A percentile compares a stretch with the other conserved stretches of the same genome.
These are phyloP conservation scores for Neoseiulus cucumeris DNA, from an alignment of 1,140 invertebrate genomes.

Conservation along the genomic window DNA sequence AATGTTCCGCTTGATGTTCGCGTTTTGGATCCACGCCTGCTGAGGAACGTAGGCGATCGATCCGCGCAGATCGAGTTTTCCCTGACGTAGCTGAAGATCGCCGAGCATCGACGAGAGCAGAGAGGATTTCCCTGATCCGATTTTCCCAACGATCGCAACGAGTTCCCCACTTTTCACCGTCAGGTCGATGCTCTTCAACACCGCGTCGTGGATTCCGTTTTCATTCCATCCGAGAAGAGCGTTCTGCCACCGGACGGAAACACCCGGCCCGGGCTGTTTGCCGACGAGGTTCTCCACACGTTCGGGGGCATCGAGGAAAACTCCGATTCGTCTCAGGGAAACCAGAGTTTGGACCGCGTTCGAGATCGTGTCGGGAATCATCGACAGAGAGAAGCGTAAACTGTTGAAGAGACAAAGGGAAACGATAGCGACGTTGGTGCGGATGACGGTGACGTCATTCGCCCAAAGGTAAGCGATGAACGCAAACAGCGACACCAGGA, in stretches of 20 bases:
- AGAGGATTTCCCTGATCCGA: slow-evolving; percentile 32
- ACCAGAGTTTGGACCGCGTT: slow-evolving; percentile 10
- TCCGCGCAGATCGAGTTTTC: slow-evolving; percentile 24
- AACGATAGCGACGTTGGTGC: no score
- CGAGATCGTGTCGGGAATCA: no score
- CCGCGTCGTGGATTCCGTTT: no score
- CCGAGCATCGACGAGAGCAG: slow-evolving; percentile 31
- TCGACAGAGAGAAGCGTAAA: no score
- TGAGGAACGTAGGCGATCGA: slow-evolving; percentile 29
- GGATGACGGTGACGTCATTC: no score
- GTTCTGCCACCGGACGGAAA: slow-evolving; percentile 16
- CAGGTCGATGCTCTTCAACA: no score
- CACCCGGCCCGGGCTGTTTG: slow-evolving; percentile 14
- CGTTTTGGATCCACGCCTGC: slow-evolving; percentile 31
- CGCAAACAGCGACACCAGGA: no score
- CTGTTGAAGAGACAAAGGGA: no score
- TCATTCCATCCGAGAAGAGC: slow-evolving; percentile 14
- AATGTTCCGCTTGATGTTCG: slow-evolving; percentile 29
- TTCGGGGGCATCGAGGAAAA: no score
- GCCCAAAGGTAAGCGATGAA: no score
- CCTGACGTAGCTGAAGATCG: slow-evolving; percentile 21
- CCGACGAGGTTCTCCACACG: no score
- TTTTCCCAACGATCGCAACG: slow-evolving; percentile 31
- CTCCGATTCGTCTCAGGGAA: no score
- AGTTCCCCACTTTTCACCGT: slow-evolving; percentile 20